A percentile compares a stretch with the other conserved stretches of the same genome.
Conservation (phyloP, 2,888 invertebrate genomes). For the Fragum fragum region DNA sequence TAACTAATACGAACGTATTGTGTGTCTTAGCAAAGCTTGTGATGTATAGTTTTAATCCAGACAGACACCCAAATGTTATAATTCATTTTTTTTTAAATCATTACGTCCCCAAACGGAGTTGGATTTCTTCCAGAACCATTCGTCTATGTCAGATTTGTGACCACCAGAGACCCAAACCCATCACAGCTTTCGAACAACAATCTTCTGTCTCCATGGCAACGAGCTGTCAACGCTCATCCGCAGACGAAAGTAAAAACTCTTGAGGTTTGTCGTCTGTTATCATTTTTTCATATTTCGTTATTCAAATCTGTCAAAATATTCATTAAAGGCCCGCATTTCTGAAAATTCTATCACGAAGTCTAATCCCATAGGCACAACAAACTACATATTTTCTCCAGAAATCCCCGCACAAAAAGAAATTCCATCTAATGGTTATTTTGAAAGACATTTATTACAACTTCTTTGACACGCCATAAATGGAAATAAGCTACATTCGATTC, state of each 20-base stretch:
- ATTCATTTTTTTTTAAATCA: slow-evolving; percentile 8
- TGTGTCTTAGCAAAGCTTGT: no score
- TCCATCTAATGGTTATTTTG: slow-evolving; percentile 29
- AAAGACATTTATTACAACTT: slow-evolving; percentile 30
- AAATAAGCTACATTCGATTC: slow-evolving; percentile 17
- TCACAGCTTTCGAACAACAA: slow-evolving; percentile 9
- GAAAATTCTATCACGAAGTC: slow-evolving; percentile 56
- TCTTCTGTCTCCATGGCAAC: slow-evolving; percentile 26
- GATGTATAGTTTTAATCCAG: background rate
- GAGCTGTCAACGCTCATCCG: slow-evolving; percentile 24
- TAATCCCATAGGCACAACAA: slow-evolving; percentile 37
- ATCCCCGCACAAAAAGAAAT: slow-evolving; percentile 18
- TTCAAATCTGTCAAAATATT: slow-evolving; percentile 68
- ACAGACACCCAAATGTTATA: background rate
- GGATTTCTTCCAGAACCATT: slow-evolving; percentile 20
- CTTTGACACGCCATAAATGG: slow-evolving; percentile 27
- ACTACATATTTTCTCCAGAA: slow-evolving; percentile 29
- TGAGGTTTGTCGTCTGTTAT: slow-evolving; percentile 29
- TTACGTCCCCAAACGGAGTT: background rate
- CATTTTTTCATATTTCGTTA: slow-evolving; percentile 37
- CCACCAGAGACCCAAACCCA: slow-evolving; percentile 14
- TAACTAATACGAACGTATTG: no score
- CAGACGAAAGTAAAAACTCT: slow-evolving; percentile 24
- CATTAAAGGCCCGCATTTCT: slow-evolving; percentile 63
- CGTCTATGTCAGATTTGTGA: slow-evolving; percentile 13